A percentile compares a stretch with the other conserved stretches of the same genome.
phyloP scores from a whole-genome alignment of 2,113 vertebrate species.

The Clinocottus analis region DNA sequence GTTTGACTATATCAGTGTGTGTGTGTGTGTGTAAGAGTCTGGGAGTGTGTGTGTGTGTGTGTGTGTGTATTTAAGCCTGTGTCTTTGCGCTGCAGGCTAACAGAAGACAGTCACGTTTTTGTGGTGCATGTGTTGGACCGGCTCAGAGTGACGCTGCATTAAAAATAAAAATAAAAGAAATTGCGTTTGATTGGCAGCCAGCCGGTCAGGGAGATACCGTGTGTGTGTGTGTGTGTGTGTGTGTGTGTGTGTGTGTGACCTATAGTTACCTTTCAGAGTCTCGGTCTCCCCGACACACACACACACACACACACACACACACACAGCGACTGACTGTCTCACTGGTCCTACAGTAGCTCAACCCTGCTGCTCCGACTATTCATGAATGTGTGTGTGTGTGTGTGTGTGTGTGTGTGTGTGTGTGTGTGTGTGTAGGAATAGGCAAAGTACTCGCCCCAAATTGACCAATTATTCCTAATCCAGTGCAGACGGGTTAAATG shows the following conservation, averaged over 20 bases:
- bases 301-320: constrained; percentile 21
- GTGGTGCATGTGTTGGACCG: constrained; percentile 48
- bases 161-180: constrained; percentile 31
- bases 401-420: constrained; percentile 44
- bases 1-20: constrained; percentile 19
- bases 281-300: constrained; percentile 10
- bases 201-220: constrained; percentile 23
- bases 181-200: constrained; percentile 59
- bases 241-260: constrained; percentile 58
- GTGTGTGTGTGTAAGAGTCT: constrained; percentile 24
- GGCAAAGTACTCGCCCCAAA: constrained; percentile 47
- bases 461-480: constrained; percentile 71
- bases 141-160: constrained; percentile 55
- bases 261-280: constrained; percentile 68
- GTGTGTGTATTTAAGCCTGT: constrained; percentile 49
- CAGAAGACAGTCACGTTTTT: constrained; percentile 77
- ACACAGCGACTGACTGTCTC: constrained; percentile 28
- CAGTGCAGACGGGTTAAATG: constrained; percentile 57
- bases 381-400: constrained; percentile 40
- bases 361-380: constrained; percentile 12
- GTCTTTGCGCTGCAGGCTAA: constrained; percentile 65
- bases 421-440: constrained; percentile 35
- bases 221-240: constrained; percentile 29
- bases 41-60: constrained; percentile 22
- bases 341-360: constrained; percentile 63